Evolutionary conservation across 2,113 vertebrate genomes (phyloP).

Genomic region (Pygoscelis antarcticus): DNA sequence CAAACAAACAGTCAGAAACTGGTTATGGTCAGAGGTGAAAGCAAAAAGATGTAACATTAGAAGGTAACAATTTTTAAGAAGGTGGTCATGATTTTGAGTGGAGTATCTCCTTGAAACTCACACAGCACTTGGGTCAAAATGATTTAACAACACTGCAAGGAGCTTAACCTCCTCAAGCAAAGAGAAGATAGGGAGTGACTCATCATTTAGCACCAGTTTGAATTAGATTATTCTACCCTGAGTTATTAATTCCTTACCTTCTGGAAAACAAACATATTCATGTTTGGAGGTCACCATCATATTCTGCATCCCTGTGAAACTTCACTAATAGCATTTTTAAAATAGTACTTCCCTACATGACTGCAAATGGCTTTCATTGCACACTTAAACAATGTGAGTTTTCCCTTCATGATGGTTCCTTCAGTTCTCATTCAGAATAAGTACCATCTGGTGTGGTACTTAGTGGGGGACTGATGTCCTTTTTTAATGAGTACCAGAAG

Average conservation of each 20-base stretch:
- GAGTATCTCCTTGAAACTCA: background rate
- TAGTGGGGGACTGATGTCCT: constrained; percentile 26
- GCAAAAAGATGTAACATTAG: background rate
- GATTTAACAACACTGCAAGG: background rate
- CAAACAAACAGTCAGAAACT: background rate
- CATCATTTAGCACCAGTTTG: background rate
- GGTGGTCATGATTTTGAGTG: background rate
- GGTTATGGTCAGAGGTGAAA: background rate
- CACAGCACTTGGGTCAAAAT: background rate
- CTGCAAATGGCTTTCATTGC: constrained; percentile 10
- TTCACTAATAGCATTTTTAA: background rate
- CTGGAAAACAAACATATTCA: background rate
- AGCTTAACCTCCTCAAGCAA: constrained; percentile 1
- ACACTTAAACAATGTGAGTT: background rate
- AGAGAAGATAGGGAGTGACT: background rate
- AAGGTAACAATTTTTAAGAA: background rate
- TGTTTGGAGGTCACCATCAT: background rate
- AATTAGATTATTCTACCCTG: background rate
- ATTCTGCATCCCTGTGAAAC: background rate
- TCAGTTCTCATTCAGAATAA: constrained; percentile 32
- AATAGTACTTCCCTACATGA: background rate
- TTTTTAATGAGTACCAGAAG: constrained; percentile 44
- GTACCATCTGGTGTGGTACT: constrained; percentile 35
- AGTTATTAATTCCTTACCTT: background rate
- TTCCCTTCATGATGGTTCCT: constrained; percentile 12